These are phyloP conservation scores for rat (Rattus norvegicus) DNA, from an alignment of 2,113 vertebrate genomes.

Conservation along the genomic window DNA sequence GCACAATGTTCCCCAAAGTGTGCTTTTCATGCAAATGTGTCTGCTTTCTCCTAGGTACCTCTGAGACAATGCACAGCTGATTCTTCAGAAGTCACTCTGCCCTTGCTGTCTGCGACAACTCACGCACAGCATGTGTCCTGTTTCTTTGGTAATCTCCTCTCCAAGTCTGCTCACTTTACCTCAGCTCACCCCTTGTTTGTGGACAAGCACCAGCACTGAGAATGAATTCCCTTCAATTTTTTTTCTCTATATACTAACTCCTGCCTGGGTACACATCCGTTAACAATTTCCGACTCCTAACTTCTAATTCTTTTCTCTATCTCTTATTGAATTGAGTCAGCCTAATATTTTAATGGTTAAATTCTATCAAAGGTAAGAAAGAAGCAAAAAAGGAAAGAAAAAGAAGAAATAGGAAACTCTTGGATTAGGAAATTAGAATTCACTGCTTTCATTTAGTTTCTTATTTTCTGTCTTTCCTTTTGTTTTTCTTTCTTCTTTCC, in stretches of 20 bases:
- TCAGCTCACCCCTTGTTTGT: not conserved
- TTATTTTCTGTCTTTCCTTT: not conserved
- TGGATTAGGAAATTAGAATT: conserved; percentile 17
- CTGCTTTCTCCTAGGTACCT: not conserved
- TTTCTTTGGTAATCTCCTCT: not conserved
- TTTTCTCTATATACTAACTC: not conserved
- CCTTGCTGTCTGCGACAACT: not conserved
- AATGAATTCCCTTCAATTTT: not conserved
- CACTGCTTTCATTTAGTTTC: not conserved
- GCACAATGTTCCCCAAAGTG: not conserved
- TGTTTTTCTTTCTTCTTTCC: not conserved
- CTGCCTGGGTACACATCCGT: not conserved
- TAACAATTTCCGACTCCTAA: not conserved
- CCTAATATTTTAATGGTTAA: not conserved
- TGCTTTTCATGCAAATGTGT: not conserved
- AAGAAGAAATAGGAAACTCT: not conserved
- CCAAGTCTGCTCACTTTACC: not conserved
- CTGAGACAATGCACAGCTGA: not conserved
- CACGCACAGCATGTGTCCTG: not conserved
- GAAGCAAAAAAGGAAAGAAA: not conserved
- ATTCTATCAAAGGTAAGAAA: not conserved
- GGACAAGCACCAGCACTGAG: not conserved
- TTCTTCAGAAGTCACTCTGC: not conserved
- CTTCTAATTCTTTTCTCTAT: not conserved
- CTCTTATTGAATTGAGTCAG: not conserved